Percentiles rank a stretch among this genome's conserved stretches.
Conservation (phyloP, 92 coral and sea anemone genomes). For the Epizoanthus rinbou region DNA sequence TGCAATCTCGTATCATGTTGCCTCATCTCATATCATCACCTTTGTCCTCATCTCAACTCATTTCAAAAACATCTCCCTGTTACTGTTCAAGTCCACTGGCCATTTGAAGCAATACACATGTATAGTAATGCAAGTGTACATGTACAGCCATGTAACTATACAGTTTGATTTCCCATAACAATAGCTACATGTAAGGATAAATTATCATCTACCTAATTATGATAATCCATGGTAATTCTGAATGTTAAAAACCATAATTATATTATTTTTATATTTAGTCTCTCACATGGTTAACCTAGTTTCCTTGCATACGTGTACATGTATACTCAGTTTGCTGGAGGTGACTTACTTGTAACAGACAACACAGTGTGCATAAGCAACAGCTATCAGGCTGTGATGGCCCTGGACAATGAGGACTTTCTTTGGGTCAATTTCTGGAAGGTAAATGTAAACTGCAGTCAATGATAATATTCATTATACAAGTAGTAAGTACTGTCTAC, state of each 20-base stretch:
- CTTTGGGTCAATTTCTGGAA: constrained; percentile 78
- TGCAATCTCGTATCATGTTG: too few relatives aligned
- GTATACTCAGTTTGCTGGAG: background rate
- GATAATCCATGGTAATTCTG: too few relatives aligned
- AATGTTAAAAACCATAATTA: too few relatives aligned
- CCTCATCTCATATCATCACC: too few relatives aligned
- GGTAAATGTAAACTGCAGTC: background rate
- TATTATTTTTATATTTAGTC: too few relatives aligned
- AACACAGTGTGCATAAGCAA: constrained; percentile 95
- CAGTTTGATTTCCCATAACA: too few relatives aligned
- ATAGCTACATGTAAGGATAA: too few relatives aligned
- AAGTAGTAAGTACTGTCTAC: too few relatives aligned
- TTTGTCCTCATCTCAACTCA: background rate
- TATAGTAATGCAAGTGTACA: too few relatives aligned
- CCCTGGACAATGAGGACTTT: constrained; percentile 90
- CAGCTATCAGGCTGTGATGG: constrained; percentile 94
- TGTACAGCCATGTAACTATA: too few relatives aligned
- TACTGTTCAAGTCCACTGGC: background rate
- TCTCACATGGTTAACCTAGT: background rate
- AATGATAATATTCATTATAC: too few relatives aligned
- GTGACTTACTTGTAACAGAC: constrained; percentile 88
- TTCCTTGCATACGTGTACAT: background rate
- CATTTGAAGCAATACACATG: background rate
- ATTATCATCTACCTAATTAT: too few relatives aligned
- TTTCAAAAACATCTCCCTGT: background rate